Conservation (phyloP, 2,888 invertebrate species). For the Parasteatoda lunata region DNA sequence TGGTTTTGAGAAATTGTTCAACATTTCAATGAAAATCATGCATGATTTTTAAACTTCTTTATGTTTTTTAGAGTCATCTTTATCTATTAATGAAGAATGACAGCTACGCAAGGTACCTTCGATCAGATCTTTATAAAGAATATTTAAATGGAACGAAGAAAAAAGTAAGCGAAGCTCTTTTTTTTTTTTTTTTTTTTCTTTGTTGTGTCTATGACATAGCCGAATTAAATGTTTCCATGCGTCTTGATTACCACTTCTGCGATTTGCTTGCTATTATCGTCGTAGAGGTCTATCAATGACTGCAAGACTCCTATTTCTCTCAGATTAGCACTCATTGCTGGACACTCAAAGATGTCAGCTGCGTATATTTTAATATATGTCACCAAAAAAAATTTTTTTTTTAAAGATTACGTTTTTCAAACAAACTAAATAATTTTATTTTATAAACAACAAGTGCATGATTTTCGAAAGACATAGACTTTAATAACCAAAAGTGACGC, state of each 20-base stretch:
- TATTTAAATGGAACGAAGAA: slow-evolving; percentile 95
- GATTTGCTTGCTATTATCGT: too few relatives aligned
- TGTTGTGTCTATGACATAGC: neutral
- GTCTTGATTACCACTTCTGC: too few relatives aligned
- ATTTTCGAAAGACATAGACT: too few relatives aligned
- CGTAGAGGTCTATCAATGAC: too few relatives aligned
- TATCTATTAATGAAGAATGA: slow-evolving; percentile 99
- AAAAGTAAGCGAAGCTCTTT: slow-evolving; percentile 81
- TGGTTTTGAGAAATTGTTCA: too few relatives aligned
- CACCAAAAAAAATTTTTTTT: neutral
- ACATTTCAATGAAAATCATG: too few relatives aligned
- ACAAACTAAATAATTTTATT: too few relatives aligned
- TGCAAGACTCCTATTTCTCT: too few relatives aligned
- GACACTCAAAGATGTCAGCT: neutral
- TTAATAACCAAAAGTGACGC: too few relatives aligned
- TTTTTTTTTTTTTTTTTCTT: too few relatives aligned
- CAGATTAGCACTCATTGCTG: neutral
- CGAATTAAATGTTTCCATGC: neutral
- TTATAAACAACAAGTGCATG: too few relatives aligned
- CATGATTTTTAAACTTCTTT: neutral
- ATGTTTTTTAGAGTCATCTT: slow-evolving; percentile 87
- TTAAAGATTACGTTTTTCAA: too few relatives aligned
- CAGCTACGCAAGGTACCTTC: slow-evolving; percentile 96
- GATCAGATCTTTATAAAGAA: slow-evolving; percentile 99
- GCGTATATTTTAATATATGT: neutral